Conservation (phyloP, 1,140 invertebrate genomes). For the Paralvinella palmiformis region DNA sequence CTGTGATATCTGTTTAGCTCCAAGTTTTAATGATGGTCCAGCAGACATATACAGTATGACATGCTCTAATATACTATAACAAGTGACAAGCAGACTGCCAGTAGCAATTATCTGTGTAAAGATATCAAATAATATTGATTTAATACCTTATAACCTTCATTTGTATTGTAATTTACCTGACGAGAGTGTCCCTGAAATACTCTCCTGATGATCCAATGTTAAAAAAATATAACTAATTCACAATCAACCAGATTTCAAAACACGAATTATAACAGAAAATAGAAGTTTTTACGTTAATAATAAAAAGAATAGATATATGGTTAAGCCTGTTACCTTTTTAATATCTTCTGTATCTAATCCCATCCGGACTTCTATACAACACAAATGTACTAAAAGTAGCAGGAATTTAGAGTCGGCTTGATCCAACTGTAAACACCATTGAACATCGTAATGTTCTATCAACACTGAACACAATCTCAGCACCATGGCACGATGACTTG, state of each 20-base stretch:
- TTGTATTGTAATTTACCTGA: no score
- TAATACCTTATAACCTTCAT: no score
- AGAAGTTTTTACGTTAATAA: background rate
- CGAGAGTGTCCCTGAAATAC: background rate
- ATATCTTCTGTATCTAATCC: slow-evolving; percentile 75
- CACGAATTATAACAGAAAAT: background rate
- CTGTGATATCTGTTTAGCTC: slow-evolving; percentile 83
- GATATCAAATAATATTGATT: no score
- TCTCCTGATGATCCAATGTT: background rate
- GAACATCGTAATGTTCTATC: no score
- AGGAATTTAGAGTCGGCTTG: no score
- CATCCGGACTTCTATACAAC: slow-evolving; percentile 87
- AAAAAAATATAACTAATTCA: background rate
- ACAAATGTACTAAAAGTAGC: slow-evolving; percentile 73
- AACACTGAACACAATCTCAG: no score
- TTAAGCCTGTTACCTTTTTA: slow-evolving; percentile 58
- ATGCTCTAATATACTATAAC: slow-evolving; percentile 76
- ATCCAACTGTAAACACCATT: no score
- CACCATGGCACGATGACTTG: no score
- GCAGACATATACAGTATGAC: slow-evolving; percentile 73
- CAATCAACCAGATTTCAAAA: background rate
- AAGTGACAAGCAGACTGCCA: slow-evolving; percentile 63
- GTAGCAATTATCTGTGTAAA: slow-evolving; percentile 57
- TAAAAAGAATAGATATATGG: background rate
- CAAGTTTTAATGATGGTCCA: slow-evolving; percentile 69